Conservation (phyloP, 2,888 invertebrate species). For the Lobophora halterata region DNA sequence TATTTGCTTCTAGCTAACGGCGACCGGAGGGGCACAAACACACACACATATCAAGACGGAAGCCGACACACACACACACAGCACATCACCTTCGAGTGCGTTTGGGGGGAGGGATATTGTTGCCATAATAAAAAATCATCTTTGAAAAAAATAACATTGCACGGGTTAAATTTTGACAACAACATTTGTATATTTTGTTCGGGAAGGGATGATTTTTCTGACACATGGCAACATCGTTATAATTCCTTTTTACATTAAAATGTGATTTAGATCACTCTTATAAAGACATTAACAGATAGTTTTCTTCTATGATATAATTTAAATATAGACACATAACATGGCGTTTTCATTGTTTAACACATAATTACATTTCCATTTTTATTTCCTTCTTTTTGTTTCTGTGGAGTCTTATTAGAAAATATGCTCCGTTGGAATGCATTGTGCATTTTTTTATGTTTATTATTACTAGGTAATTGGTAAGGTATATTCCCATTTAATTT, state of each 20-base stretch:
- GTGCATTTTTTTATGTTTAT: constrained; percentile 58
- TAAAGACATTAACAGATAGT: constrained; percentile 80
- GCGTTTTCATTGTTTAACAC: constrained; percentile 47
- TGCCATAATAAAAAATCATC: constrained; percentile 56
- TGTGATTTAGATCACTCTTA: constrained; percentile 76
- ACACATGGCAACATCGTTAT: constrained; percentile 59
- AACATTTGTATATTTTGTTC: constrained; percentile 24
- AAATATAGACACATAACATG: constrained; percentile 55
- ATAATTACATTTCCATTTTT: constrained; percentile 65
- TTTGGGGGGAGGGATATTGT: constrained; percentile 39
- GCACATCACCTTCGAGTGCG: constrained; percentile 63
- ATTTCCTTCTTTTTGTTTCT: constrained; percentile 40
- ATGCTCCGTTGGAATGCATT: constrained; percentile 50
- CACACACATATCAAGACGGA: constrained; percentile 79
- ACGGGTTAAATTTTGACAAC: constrained; percentile 16
- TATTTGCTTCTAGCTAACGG: constrained; percentile 79
- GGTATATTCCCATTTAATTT: constrained; percentile 73
- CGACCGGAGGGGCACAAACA: constrained; percentile 69
- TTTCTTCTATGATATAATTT: constrained; percentile 54
- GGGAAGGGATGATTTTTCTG: constrained; percentile 36
- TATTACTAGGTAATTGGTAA: constrained; percentile 63
- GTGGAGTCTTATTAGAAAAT: constrained; percentile 35
- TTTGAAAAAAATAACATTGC: constrained; percentile 24
- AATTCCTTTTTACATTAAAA: constrained; percentile 72
- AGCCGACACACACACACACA: constrained; percentile 69